Percentiles rank a stretch among this genome's conserved stretches.
phyloP scores from a whole-genome alignment of 2,888 invertebrate genomes.

The Danaus chrysippus region DNA sequence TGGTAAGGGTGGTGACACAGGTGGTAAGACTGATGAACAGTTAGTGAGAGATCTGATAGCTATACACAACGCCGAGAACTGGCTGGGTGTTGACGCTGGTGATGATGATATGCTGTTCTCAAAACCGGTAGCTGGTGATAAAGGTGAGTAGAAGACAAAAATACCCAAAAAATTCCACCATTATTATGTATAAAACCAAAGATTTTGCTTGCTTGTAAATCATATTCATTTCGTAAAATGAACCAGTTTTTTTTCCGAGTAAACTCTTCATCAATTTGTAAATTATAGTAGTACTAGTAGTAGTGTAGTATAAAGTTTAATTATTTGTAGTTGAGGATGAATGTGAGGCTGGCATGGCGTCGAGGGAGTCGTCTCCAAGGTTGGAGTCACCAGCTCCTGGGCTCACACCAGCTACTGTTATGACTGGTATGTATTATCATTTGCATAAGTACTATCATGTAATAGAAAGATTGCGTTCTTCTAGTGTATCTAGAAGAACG shows the following conservation, averaged over 20 bases:
- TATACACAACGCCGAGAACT: slow-evolving; percentile 96
- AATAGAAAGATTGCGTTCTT: background rate
- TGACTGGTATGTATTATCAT: slow-evolving; percentile 58
- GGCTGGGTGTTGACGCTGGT: slow-evolving; percentile 94
- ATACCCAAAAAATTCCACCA: background rate
- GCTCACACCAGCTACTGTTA: slow-evolving; percentile 65
- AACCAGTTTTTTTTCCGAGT: background rate
- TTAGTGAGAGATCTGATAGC: slow-evolving; percentile 92
- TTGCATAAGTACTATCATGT: slow-evolving; percentile 2
- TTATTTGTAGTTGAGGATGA: slow-evolving; percentile 79
- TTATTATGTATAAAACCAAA: too few species aligned
- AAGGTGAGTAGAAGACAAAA: slow-evolving; percentile 48
- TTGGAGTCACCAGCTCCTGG: slow-evolving; percentile 81
- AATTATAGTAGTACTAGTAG: background rate
- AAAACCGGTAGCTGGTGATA: slow-evolving; percentile 84
- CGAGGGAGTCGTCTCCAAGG: slow-evolving; percentile 85
- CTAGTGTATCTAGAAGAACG: too few species aligned
- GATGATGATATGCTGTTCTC: slow-evolving; percentile 92
- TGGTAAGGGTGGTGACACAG: slow-evolving; percentile 92
- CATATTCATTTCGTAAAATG: too few species aligned
- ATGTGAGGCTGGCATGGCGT: slow-evolving; percentile 80
- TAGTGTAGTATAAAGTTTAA: background rate
- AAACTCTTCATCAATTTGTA: background rate
- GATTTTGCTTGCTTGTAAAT: too few species aligned
- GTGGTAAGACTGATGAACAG: slow-evolving; percentile 93